Percentiles rank a stretch among this genome's conserved stretches.
phyloP scores from a whole-genome alignment of 2,888 invertebrate genomes.

The Rotaria sp. region DNA sequence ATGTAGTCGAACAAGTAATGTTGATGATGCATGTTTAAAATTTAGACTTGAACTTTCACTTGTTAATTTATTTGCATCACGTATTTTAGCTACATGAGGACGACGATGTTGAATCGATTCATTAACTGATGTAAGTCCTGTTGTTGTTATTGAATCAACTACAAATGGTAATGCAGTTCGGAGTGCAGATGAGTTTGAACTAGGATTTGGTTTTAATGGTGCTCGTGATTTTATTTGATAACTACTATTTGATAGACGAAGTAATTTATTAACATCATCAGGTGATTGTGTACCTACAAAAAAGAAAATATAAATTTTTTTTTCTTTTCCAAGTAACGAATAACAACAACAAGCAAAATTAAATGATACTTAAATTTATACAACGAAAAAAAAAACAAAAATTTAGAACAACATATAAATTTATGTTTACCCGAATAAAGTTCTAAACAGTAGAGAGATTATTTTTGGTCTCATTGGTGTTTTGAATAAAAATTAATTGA shows the following conservation, averaged over 20 bases:
- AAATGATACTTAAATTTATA: background rate
- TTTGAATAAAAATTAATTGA: background rate
- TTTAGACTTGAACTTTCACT: slow-evolving; percentile 28
- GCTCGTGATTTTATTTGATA: slow-evolving; percentile 2
- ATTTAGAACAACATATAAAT: background rate
- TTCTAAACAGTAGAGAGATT: background rate
- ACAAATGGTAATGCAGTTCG: background rate
- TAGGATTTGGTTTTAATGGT: background rate
- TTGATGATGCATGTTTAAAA: background rate
- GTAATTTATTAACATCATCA: slow-evolving; percentile 5
- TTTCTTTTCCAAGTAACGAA: background rate
- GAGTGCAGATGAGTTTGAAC: background rate
- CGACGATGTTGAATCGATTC: background rate
- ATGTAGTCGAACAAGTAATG: background rate
- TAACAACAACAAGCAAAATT: background rate
- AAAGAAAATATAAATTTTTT: background rate
- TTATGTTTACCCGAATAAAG: background rate
- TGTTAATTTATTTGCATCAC: background rate
- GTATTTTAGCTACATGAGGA: background rate
- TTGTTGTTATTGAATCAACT: background rate
- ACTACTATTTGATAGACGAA: slow-evolving; percentile 4
- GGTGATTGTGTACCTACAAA: slow-evolving; percentile 11
- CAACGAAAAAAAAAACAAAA: background rate
- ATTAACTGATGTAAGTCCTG: background rate
- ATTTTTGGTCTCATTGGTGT: no score